Base-by-base conservation (phyloP, 2,888 invertebrate genomes). In the Aethes cnicana region DNA sequence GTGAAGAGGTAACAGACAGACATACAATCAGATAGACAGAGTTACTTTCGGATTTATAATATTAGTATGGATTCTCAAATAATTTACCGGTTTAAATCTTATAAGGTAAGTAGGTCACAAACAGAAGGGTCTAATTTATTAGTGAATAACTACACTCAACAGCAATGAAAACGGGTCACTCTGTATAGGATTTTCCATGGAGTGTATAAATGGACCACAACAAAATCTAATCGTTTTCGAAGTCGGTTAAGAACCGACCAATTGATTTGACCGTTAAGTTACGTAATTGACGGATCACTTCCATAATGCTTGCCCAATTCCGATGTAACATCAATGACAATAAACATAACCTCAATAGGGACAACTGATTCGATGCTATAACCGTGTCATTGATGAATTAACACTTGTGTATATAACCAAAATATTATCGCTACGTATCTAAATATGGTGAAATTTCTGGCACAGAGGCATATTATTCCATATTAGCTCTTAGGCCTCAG, bases 271-370 rank as follows among this genome's bases (percentile, higher is more conserved):
- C n/a, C 18, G 9, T 49, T 42, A 42, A 35, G 43, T 28, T 35
- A 36, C 35, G 6, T 7, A 1, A 21, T 37, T 32, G 32, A 28
- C 12, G 18, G 25, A 20, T 26, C 5, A 30, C 18, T 18, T 20
- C 3, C 4, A 9, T 1, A 42, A 9, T 3, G 20, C 21, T 49
- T 49, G 28, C 42, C 28, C 42, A 49, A 42, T 26, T 26, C 16
- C n/a, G 7, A 42, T 23, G 32, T 32, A 32, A 21, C 37, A 1
- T 14, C 16, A 42, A 41, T 48, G 26, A 49, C 26, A 49, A 49
- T 42, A 49, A 30, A 42, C 42, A 28, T 49, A 36, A 49, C 49
- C 49, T 35, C 35, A 25, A 49, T 42, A 28, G n/a, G n/a, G n/a
- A 17, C 16, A 37, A 16, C 20, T 16, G 41, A 32, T 33, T 35